Evolutionary conservation across 2,113 vertebrate genomes (phyloP), one percentile per base, ranked within the genome.

Genomic region (Bostrychus sinensis): DNA sequence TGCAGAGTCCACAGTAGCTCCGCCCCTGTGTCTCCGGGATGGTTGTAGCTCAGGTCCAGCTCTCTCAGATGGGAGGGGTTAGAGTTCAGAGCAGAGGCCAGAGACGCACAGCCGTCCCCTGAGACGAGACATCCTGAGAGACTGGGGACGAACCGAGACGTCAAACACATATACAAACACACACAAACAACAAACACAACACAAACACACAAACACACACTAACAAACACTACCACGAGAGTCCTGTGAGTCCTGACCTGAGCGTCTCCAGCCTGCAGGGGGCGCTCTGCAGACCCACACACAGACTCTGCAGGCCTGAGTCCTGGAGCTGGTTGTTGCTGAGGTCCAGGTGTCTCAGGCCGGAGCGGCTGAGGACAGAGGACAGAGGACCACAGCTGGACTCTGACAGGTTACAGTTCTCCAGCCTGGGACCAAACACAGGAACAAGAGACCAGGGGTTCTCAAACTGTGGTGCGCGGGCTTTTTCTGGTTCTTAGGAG

Each of bases 321-420:
- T 55, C 61, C 25, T 26, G 26, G 25, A 67, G 26, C 3, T 56
- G 1, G 6, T 70, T 64, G 25, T 70, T 11, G 14, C 66, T 63
- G 14, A 69, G 22, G 17, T 69, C 60, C 32, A 69, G 23, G 1
- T 70, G n/a, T 50, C 11, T 74, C 41, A 69, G 26, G 8, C 28
- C 36, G 0, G 36, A 69, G 9, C 34, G 60, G 36, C 23, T 39
- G 46, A 67, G 34, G 28, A 51, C 23, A 16, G 12, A 39, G 13
- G 12, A 14, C 12, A 39, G 37, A 39, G 37, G 3, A 16, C 12
- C 30, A 32, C 30, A 32, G 30, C 30, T 2, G 30, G 5, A 7
- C 30, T n/a, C n/a, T n/a, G n/a, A 14, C 37, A 39, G 37, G 12
- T 4, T 11, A 39, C 37, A 39, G 37, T 11, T 11, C 4, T 39